Conservation (phyloP, 2,113 vertebrate species). For the Salminus brasiliensis region DNA sequence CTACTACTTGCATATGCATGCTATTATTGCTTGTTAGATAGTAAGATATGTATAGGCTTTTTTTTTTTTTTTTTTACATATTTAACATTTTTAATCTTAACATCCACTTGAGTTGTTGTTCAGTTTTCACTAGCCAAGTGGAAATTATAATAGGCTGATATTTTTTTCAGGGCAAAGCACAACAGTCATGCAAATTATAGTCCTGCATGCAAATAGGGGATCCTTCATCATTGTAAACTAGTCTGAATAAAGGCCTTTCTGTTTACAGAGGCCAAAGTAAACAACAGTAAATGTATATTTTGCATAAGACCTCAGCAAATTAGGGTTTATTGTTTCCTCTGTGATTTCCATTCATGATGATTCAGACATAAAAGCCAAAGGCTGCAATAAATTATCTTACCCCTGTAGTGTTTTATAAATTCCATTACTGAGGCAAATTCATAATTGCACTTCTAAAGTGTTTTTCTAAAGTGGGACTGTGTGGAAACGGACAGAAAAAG, state of each 20-base stretch:
- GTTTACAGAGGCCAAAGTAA: slow-evolving; percentile 4
- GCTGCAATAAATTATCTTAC: not conserved
- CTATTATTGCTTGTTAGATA: too few species aligned
- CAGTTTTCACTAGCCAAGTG: not conserved
- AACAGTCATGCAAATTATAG: slow-evolving; percentile 31
- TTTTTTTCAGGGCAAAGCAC: slow-evolving; percentile 1
- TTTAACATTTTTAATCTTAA: too few species aligned
- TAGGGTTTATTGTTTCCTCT: not conserved
- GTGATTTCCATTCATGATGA: not conserved
- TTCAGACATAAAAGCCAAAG: not conserved
- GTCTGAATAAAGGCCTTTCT: slow-evolving; percentile 6
- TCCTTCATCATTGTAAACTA: slow-evolving; percentile 18
- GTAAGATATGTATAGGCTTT: too few species aligned
- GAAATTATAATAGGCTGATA: not conserved
- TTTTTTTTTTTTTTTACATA: too few species aligned
- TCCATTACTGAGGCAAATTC: not conserved
- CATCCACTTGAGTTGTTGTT: too few species aligned
- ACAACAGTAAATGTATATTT: slow-evolving; percentile 14
- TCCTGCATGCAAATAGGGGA: slow-evolving; percentile 39
- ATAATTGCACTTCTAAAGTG: not conserved
- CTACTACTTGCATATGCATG: not conserved
- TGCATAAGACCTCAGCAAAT: slow-evolving; percentile 28
- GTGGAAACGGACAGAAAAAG: not conserved
- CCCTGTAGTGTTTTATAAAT: not conserved
- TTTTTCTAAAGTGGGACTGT: not conserved